Conservation (phyloP, 2,113 vertebrate genomes). For the Dicrurus megarhynchus region DNA sequence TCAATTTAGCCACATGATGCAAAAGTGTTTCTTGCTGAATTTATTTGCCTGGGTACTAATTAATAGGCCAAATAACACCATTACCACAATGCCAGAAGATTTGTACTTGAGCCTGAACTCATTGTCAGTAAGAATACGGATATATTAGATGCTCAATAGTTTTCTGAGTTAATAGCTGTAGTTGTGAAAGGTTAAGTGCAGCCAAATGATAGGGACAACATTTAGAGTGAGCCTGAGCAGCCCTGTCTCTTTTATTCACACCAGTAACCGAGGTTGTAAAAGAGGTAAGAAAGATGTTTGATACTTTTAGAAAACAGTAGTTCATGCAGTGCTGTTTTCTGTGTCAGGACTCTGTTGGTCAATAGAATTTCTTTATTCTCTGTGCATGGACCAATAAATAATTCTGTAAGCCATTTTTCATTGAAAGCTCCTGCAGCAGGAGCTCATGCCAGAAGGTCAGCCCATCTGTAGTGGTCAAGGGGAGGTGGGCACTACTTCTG, state of each 20-base stretch:
- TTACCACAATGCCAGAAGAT: neutral
- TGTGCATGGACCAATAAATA: neutral
- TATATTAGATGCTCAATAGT: neutral
- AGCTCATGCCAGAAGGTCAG: constrained; percentile 47
- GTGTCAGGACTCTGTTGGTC: neutral
- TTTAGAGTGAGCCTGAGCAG: neutral
- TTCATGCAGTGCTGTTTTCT: constrained; percentile 18
- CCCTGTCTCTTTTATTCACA: constrained; percentile 17
- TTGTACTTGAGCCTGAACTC: neutral
- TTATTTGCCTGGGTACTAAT: constrained; percentile 2
- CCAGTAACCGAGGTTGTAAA: neutral
- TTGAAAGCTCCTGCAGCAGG: constrained; percentile 32
- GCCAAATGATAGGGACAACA: neutral
- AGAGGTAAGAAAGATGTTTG: constrained; percentile 1
- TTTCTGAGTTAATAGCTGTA: neutral
- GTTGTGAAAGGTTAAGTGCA: neutral
- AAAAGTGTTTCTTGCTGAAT: neutral
- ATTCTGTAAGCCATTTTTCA: constrained; percentile 22
- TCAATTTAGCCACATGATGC: neutral
- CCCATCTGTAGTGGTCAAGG: constrained; percentile 9
- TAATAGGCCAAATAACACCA: neutral
- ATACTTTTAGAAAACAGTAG: constrained; percentile 15
- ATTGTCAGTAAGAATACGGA: neutral
- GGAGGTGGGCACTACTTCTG: neutral
- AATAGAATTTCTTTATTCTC: constrained; percentile 27